Evolutionary conservation across 2,888 invertebrate species (phyloP), one percentile per base, ranked within the genome.

Genomic region (Megamerina dolium): DNA sequence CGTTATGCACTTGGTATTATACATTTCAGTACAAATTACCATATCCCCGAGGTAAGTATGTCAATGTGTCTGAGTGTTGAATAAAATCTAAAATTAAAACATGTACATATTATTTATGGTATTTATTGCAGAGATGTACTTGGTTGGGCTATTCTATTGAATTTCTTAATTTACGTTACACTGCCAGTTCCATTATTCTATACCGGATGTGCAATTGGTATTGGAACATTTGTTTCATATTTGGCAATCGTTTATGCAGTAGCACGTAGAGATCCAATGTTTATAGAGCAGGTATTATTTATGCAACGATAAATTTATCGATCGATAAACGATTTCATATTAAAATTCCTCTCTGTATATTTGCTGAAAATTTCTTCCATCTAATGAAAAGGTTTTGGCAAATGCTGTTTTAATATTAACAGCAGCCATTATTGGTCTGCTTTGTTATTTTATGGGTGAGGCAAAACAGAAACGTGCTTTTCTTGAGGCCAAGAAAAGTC

Each of bases 381-480:
- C 33, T 19, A 33, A 33, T 4, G 20, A 5, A 23, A 31, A 89
- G 88, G 77, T 87, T 70, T 72, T 77, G 51, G 83, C 86, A 21
- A 87, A 87, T 67, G 74, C 77, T 38, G 73, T 85, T 26, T 73
- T 89, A 34, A 76, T 88, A 52, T 57, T 82, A 43, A 81, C 85
- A 39, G 82, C 88, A 12, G 83, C 85, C 45, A 66, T 84, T 20
- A 75, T 94, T 56, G 93, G 93, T 1, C 68, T 83, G 26, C 75
- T 83, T 45, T 81, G 82, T 31, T 85, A 82, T 65, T 79, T 82
- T 46, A 77, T 87, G 64, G 81, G 83, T 54, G 92, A 93, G 68
- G 83, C 84, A 53, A 89, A 91, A 70, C 92, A 92, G 63, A 78
- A 92, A 35, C 77, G 84, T 44, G 91, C 93, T 33, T 93, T 93